A percentile compares a stretch with the other conserved stretches of the same genome.
Conservation (phyloP, 2,888 invertebrate genomes). For the Spilosoma lubricipeda region DNA sequence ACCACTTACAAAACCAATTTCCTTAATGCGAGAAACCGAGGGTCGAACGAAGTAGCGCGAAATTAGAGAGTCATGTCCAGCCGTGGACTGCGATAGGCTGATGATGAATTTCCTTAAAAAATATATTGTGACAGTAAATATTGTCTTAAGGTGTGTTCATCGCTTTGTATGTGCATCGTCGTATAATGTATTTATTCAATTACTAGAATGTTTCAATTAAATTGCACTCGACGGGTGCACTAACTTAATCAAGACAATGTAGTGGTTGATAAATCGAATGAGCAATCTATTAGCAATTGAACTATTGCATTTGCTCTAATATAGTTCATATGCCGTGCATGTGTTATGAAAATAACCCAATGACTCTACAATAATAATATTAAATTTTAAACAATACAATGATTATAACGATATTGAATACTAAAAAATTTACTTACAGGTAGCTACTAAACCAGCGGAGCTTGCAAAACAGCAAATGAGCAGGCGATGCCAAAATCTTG, state of each 20-base stretch:
- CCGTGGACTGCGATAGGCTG: no score
- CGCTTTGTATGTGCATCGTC: no score
- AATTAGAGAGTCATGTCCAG: no score
- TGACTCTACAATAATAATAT: background rate
- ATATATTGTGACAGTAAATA: background rate
- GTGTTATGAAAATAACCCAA: background rate
- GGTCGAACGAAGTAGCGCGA: no score
- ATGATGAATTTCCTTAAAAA: no score
- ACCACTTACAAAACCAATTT: constrained; percentile 27
- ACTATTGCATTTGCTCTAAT: background rate
- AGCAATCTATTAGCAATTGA: background rate
- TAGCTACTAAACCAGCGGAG: constrained; percentile 81
- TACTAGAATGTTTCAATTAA: background rate
- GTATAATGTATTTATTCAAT: background rate
- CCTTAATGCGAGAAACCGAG: no score
- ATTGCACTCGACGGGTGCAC: background rate
- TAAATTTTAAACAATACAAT: background rate
- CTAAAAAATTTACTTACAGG: constrained; percentile 55
- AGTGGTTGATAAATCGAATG: background rate
- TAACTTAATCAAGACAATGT: background rate
- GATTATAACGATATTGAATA: background rate
- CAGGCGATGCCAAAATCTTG: constrained; percentile 90
- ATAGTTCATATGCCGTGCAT: background rate
- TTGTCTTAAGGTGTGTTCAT: background rate
- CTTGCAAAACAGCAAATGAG: constrained; percentile 88